Percentiles rank a stretch among this genome's conserved stretches.
Conservation (phyloP, 2,888 invertebrate genomes). For the Spilosoma lubricipeda region DNA sequence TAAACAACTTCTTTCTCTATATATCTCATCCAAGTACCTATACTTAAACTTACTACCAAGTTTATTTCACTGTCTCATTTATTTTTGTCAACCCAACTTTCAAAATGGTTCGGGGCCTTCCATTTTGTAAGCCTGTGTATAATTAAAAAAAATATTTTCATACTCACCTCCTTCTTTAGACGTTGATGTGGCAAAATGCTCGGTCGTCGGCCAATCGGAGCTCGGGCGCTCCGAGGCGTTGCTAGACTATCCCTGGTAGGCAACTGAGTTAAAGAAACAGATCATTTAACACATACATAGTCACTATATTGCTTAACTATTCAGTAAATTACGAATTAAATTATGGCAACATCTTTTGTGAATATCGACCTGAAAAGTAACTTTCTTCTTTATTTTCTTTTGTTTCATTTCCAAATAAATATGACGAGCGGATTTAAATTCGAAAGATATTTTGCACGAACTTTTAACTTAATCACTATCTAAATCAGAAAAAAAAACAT, state of each 20-base stretch:
- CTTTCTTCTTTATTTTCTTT: slow-evolving; percentile 75
- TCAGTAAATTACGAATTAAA: too few relatives aligned
- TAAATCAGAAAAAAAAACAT: slow-evolving; percentile 51
- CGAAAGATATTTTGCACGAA: slow-evolving; percentile 71
- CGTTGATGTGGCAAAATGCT: slow-evolving; percentile 82
- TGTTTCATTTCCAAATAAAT: slow-evolving; percentile 77
- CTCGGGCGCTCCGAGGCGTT: slow-evolving; percentile 82
- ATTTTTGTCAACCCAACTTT: not conserved
- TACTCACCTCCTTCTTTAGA: slow-evolving; percentile 76
- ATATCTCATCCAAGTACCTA: not conserved
- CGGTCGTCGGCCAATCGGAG: slow-evolving; percentile 76
- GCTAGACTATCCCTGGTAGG: slow-evolving; percentile 78
- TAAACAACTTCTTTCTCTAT: not conserved
- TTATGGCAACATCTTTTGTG: not conserved
- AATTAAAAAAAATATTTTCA: not conserved
- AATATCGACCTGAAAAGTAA: slow-evolving; percentile 72
- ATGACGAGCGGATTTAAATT: slow-evolving; percentile 69
- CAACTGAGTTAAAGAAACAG: slow-evolving; percentile 63
- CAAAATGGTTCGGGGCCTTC: not conserved
- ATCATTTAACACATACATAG: not conserved
- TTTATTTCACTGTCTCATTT: not conserved
- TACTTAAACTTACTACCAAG: not conserved
- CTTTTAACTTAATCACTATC: slow-evolving; percentile 49
- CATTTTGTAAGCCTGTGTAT: not conserved
- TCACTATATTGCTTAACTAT: not conserved